These are phyloP conservation scores for Patella caerulea DNA, from an alignment of 2,888 invertebrate species.

Conservation along the genomic window DNA sequence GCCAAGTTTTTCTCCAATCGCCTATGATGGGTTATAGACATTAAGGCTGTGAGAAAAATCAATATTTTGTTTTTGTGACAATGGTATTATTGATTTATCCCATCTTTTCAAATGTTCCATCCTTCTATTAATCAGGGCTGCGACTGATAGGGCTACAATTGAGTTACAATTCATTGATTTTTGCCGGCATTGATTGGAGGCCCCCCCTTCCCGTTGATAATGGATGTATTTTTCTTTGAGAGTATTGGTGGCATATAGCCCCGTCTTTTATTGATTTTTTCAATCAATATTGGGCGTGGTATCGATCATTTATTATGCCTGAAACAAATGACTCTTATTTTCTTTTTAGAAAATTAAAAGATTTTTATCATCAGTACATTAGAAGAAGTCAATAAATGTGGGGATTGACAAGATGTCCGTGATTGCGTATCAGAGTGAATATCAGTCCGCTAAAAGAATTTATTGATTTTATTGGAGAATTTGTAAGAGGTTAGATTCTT, in stretches of 20 bases:
- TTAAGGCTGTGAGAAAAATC: conserved; percentile 30
- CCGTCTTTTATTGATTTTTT: too few species aligned
- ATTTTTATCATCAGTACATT: too few species aligned
- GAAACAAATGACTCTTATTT: too few species aligned
- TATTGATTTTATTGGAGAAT: conserved; percentile 12
- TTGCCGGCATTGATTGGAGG: conserved; percentile 19
- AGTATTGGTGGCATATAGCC: too few species aligned
- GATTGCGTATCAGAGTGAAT: too few species aligned
- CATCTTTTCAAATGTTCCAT: conserved; percentile 38
- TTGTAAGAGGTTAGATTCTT: neutral
- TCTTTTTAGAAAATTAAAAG: too few species aligned
- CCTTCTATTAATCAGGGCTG: conserved; percentile 38
- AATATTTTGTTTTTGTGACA: conserved; percentile 40
- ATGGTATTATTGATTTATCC: conserved; percentile 41
- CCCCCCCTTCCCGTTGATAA: neutral
- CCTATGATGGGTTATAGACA: conserved; percentile 18
- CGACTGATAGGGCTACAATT: conserved; percentile 39
- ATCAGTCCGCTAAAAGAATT: neutral
- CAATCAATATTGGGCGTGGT: too few species aligned
- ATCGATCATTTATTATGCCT: too few species aligned
- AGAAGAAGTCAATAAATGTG: too few species aligned
- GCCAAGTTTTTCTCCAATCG: neutral
- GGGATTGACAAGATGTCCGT: too few species aligned
- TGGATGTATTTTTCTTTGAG: too few species aligned
- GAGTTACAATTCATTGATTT: conserved; percentile 35